Conservation (phyloP, 2,797 vertebrate species). For the Argyrosomus regius region DNA sequence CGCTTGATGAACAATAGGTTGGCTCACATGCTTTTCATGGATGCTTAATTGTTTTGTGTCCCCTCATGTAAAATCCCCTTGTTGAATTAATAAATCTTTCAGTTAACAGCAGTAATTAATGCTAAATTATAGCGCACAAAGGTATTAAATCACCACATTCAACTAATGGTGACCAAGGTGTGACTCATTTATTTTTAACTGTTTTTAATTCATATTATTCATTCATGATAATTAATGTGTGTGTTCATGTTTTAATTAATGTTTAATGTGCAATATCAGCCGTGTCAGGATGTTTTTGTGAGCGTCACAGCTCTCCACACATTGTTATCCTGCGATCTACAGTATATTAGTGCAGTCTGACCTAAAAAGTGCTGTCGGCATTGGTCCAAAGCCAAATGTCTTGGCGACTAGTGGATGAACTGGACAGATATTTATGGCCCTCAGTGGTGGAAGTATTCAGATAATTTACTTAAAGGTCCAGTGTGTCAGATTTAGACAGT, state of each 20-base stretch:
- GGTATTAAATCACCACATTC: constrained; percentile 30
- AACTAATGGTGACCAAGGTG: constrained; percentile 20
- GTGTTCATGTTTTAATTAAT: constrained; percentile 1
- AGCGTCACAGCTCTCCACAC: neutral
- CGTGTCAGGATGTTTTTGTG: constrained; percentile 11
- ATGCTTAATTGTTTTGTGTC: constrained; percentile 48
- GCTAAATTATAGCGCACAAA: constrained; percentile 30
- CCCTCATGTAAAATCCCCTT: constrained; percentile 42
- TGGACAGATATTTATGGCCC: neutral
- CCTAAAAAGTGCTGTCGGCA: constrained; percentile 2
- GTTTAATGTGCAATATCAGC: constrained; percentile 15
- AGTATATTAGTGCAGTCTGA: neutral
- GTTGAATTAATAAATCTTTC: constrained; percentile 26
- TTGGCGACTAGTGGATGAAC: neutral
- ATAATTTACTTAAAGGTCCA: neutral
- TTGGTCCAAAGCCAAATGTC: constrained; percentile 15
- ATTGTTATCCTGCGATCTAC: neutral
- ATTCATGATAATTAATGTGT: constrained; percentile 22
- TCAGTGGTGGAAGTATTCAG: neutral
- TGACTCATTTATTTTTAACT: constrained; percentile 24
- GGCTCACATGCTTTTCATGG: constrained; percentile 40
- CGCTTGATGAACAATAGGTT: constrained; percentile 31
- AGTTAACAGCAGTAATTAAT: constrained; percentile 49
- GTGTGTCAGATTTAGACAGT: too few relatives aligned
- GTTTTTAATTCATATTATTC: constrained; percentile 29